Base-by-base conservation (phyloP, 1,140 invertebrate genomes). In the Tribolium madens region DNA sequence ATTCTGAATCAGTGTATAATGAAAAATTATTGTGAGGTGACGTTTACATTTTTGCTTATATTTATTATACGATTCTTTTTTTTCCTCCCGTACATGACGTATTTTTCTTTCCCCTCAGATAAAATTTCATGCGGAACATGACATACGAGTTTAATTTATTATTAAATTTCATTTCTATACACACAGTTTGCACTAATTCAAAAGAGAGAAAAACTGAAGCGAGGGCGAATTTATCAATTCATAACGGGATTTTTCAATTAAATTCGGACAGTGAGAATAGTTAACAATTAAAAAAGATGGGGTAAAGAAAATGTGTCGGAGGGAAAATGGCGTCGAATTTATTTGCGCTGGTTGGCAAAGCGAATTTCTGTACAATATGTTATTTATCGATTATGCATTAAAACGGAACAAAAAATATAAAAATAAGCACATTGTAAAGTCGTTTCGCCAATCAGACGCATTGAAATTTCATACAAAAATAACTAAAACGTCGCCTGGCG, bases 371-470 rank as follows among this genome's bases (percentile, higher is more conserved):
- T 78, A 82, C 76, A 77, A 82, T 82, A 82, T 81, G 81, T 82
- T 82, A 78, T 81, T 80, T 81, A 82, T 82, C 76, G 81, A 81
- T 82, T 82, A 82, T 75, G 69, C 81, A 82, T 82, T 82, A 82
- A 82, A 82, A 82, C 57, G 53, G 74, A 77, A 75, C 42, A 79
- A 82, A 80, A 82, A 81, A 74, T 74, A 76, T 75, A 79, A 80
- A 82, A 83, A 79, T 77, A 79, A 81, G 79, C 81, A 82, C 79
- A 82, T 83, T 80, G 81, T 81, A 83, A 83, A 84, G 83, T 84
- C 81, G 79, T 84, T 84, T 83, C 78, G 82, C 78, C 79, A 79
- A 79, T 82, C 82, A 80, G 82, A 81, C 75, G 77, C 81, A 77
- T 79, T 73, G 83, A 82, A 84, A 84, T 82, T 83, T 78, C 79